These are phyloP conservation scores for Menidia menidia DNA, from an alignment of 2,797 vertebrate species.

Conservation along the genomic window DNA sequence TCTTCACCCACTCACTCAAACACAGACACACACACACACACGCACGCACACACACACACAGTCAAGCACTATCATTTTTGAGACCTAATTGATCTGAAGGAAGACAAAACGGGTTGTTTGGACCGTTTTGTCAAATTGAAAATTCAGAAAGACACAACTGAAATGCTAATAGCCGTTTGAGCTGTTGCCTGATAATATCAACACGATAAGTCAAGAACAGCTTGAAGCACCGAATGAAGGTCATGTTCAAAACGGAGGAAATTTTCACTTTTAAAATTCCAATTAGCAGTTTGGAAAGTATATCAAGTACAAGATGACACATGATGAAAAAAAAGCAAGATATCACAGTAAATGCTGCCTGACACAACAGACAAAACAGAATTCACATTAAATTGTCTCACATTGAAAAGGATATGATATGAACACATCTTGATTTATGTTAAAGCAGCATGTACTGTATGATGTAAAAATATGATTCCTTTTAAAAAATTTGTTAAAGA, in stretches of 20 bases:
- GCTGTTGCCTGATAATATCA: slow-evolving; percentile 36
- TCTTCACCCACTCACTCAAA: slow-evolving; percentile 32
- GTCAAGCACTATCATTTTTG: background rate
- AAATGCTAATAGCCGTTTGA: slow-evolving; percentile 61
- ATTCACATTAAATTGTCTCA: too few relatives aligned
- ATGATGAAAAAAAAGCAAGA: background rate
- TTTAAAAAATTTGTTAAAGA: too few relatives aligned
- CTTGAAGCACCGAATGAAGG: slow-evolving; percentile 17
- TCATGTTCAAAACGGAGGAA: slow-evolving; percentile 20
- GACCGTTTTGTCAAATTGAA: slow-evolving; percentile 61
- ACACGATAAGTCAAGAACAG: slow-evolving; percentile 52
- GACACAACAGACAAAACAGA: background rate
- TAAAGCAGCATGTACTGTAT: too few relatives aligned
- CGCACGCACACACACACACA: too few relatives aligned
- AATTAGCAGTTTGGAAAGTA: slow-evolving; percentile 27
- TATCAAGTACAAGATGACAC: slow-evolving; percentile 12
- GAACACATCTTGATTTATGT: too few relatives aligned
- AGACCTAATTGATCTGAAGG: slow-evolving; percentile 58
- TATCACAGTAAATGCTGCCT: too few relatives aligned
- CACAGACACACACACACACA: slow-evolving; percentile 1
- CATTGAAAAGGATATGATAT: too few relatives aligned
- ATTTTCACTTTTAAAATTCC: slow-evolving; percentile 22
- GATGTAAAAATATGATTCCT: too few relatives aligned
- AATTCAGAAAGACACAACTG: slow-evolving; percentile 58
- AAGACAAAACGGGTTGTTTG: slow-evolving; percentile 66